Conservation (phyloP, 2,797 vertebrate genomes). For the Tapirus indicus region DNA sequence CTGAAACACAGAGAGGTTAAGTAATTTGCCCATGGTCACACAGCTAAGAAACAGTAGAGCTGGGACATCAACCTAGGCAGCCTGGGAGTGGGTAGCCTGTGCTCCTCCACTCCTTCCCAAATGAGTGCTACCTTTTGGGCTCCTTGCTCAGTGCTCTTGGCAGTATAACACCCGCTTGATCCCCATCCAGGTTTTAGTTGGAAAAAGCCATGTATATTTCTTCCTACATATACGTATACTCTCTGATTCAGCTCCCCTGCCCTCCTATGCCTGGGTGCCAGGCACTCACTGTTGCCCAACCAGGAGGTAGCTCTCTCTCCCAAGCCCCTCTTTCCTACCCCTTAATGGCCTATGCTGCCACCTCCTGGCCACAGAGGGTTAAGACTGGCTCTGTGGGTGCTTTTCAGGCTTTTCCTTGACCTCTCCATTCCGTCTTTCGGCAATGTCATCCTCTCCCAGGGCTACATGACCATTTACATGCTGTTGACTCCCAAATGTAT, state of each 20-base stretch:
- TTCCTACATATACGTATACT: not conserved
- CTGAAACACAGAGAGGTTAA: not conserved
- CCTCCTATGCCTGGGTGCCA: not conserved
- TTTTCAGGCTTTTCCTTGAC: not conserved
- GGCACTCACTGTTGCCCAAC: not conserved
- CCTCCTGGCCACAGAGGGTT: constrained; percentile 1
- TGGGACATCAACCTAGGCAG: not conserved
- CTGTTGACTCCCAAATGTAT: not conserved
- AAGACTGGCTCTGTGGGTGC: not conserved
- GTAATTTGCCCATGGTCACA: not conserved
- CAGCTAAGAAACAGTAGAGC: not conserved
- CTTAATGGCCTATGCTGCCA: constrained; percentile 53
- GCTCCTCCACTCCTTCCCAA: not conserved
- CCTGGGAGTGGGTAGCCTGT: not conserved
- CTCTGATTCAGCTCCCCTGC: not conserved
- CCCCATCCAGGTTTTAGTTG: not conserved
- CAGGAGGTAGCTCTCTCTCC: not conserved
- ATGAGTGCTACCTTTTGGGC: not conserved
- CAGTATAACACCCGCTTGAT: no score
- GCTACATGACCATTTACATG: not conserved
- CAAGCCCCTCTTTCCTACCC: not conserved
- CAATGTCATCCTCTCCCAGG: not conserved
- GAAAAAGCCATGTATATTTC: not conserved
- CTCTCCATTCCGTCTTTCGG: not conserved
- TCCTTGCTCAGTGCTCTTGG: not conserved